A percentile compares a stretch with the other conserved stretches of the same genome.
phyloP scores from a whole-genome alignment of 2,797 vertebrate species.

The Champsocephalus esox region DNA sequence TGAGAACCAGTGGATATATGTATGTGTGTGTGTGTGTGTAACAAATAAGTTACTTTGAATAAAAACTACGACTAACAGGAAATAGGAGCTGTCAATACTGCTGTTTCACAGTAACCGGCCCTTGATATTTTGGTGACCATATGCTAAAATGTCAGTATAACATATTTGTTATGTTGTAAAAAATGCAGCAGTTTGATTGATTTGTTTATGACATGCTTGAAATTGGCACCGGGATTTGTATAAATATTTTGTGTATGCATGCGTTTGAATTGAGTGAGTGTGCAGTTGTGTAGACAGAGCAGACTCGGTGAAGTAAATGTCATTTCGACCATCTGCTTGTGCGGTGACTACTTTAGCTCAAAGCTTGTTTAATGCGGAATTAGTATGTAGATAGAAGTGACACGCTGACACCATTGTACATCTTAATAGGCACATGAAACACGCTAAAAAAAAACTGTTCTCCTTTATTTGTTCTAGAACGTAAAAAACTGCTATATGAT shows the following conservation, averaged over 20 bases:
- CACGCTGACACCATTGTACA: slow-evolving; percentile 23
- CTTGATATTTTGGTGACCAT: background rate
- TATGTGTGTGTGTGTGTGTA: background rate
- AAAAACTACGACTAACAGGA: slow-evolving; percentile 7
- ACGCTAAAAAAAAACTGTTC: slow-evolving; percentile 7
- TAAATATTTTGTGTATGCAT: slow-evolving; percentile 25
- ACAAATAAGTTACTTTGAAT: slow-evolving; percentile 22
- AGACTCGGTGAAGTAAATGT: slow-evolving; percentile 46
- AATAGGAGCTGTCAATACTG: slow-evolving; percentile 8
- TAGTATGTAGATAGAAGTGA: slow-evolving; percentile 43
- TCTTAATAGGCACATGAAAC: slow-evolving; percentile 43
- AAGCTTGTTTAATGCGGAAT: slow-evolving; percentile 44
- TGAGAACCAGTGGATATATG: slow-evolving; percentile 32
- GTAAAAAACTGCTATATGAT: slow-evolving; percentile 14
- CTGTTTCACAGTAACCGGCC: slow-evolving; percentile 2
- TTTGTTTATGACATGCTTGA: slow-evolving; percentile 42
- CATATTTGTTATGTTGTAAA: slow-evolving; percentile 7
- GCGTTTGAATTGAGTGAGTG: slow-evolving; percentile 32
- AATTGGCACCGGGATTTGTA: slow-evolving; percentile 16
- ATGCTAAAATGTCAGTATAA: slow-evolving; percentile 1
- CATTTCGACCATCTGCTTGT: slow-evolving; percentile 61
- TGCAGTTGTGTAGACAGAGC: slow-evolving; percentile 32
- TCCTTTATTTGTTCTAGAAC: slow-evolving; percentile 6
- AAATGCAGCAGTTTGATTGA: slow-evolving; percentile 10
- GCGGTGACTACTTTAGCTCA: slow-evolving; percentile 42